A percentile compares a stretch with the other conserved stretches of the same genome.
Evolutionary conservation across 2,888 invertebrate species (phyloP).

Genomic region (Octodonta nipae): DNA sequence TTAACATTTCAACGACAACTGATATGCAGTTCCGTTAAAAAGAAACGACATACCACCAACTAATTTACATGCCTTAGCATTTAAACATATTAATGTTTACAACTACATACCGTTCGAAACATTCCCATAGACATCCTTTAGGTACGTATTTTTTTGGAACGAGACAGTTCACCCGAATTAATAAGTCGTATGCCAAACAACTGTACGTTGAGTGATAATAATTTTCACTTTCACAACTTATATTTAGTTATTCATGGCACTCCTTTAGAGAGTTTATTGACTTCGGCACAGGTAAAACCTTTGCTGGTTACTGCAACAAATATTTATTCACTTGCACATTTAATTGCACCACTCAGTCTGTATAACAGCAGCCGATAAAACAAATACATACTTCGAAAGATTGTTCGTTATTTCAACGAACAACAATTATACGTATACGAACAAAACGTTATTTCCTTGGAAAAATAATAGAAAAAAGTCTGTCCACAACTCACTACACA

Average conservation of each 20-base stretch:
- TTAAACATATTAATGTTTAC: background rate
- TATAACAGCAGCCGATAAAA: no score
- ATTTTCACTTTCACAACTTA: conserved; percentile 34
- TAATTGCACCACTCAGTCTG: conserved; percentile 7
- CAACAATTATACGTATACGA: background rate
- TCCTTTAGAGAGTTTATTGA: conserved; percentile 37
- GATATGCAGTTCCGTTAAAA: conserved; percentile 14
- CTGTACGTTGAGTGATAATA: conserved; percentile 27
- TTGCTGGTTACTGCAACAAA: conserved; percentile 8
- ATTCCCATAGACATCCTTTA: conserved; percentile 7
- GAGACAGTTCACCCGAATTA: background rate
- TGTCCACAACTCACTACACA: conserved; percentile 19
- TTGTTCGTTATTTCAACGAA: background rate
- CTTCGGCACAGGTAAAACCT: conserved; percentile 27
- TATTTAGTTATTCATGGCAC: conserved; percentile 31
- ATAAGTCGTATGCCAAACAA: background rate
- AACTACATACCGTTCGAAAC: conserved; percentile 8
- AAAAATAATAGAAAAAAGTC: conserved; percentile 15
- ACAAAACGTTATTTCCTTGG: conserved; percentile 7
- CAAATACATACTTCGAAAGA: background rate
- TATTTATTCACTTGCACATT: conserved; percentile 12
- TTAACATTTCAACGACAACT: conserved; percentile 15
- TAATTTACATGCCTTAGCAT: conserved; percentile 1
- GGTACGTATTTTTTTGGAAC: background rate
- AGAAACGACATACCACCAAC: conserved; percentile 5